A percentile compares a stretch with the other conserved stretches of the same genome.
phyloP scores from a whole-genome alignment of 1,140 invertebrate species.

The Paralvinella palmiformis region DNA sequence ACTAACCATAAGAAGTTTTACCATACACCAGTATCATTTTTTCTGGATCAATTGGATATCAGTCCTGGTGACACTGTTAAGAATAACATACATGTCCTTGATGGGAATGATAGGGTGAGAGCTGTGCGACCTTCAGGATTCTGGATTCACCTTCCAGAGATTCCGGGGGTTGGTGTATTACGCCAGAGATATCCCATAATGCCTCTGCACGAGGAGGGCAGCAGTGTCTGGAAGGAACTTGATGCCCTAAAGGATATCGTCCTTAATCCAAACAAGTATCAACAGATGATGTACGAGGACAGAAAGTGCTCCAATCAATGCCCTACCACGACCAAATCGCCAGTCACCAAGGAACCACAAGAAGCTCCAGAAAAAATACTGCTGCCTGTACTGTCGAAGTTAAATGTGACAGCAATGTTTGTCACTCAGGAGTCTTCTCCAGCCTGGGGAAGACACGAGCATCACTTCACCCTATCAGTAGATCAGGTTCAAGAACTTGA shows the following conservation, averaged over 20 bases:
- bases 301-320: no score
- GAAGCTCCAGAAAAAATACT: no score
- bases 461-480: no score
- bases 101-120: conserved; percentile 19
- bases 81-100: conserved; percentile 23
- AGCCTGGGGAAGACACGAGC: no score
- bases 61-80: neutral
- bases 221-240: conserved; percentile 30
- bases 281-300: neutral
- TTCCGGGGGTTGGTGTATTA: conserved; percentile 26
- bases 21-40: conserved; percentile 29
- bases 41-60: no score
- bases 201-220: conserved; percentile 31
- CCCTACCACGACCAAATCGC: no score
- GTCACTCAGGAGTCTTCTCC: no score
- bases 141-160: conserved; percentile 25
- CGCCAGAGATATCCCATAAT: conserved; percentile 34
- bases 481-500: no score
- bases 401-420: no score
- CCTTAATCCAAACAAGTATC: conserved; percentile 21
- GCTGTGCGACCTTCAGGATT: conserved; percentile 24
- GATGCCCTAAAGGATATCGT: conserved; percentile 32
- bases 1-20: conserved; percentile 24
- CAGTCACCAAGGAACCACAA: no score
- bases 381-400: no score